A percentile compares a stretch with the other conserved stretches of the same genome.
phyloP scores from a whole-genome alignment of 2,113 vertebrate species.

The Cynopterus brachyotis region DNA sequence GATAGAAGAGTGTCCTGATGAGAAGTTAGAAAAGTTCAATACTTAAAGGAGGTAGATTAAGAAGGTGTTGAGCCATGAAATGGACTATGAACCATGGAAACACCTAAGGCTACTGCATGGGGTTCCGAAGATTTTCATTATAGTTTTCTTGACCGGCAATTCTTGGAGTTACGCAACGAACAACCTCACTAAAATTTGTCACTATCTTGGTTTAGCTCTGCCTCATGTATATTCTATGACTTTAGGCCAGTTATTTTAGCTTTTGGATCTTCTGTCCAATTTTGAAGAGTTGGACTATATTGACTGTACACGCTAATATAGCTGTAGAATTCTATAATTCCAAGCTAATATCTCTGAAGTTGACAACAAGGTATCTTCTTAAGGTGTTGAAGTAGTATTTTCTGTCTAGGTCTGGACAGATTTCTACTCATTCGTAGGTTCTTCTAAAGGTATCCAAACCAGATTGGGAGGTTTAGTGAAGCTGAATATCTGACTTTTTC shows the following conservation, averaged over 20 bases:
- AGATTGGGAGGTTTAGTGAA: not conserved
- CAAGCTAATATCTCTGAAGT: not conserved
- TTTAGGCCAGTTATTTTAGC: not conserved
- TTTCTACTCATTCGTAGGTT: not conserved
- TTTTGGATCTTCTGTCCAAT: not conserved
- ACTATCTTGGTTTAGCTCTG: rapidly evolving
- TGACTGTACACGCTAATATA: not conserved
- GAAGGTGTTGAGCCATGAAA: not conserved
- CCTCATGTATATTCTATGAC: not conserved
- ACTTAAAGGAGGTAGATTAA: not conserved
- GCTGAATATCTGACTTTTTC: not conserved
- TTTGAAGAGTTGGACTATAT: not conserved
- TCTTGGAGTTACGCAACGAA: not conserved
- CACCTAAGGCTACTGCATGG: not conserved
- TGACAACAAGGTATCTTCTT: not conserved
- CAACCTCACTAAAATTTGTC: not conserved
- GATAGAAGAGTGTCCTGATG: not conserved
- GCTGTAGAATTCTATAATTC: not conserved
- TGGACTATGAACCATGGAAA: not conserved
- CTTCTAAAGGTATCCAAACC: not conserved
- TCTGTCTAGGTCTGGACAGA: not conserved
- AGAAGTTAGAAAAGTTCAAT: not conserved
- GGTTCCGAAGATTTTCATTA: not conserved
- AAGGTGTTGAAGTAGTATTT: not conserved
- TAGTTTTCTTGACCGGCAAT: not conserved